Evolutionary conservation across 2,113 vertebrate species (phyloP), one percentile per base, ranked within the genome.

Genomic region (Ginglymostoma cirratum): DNA sequence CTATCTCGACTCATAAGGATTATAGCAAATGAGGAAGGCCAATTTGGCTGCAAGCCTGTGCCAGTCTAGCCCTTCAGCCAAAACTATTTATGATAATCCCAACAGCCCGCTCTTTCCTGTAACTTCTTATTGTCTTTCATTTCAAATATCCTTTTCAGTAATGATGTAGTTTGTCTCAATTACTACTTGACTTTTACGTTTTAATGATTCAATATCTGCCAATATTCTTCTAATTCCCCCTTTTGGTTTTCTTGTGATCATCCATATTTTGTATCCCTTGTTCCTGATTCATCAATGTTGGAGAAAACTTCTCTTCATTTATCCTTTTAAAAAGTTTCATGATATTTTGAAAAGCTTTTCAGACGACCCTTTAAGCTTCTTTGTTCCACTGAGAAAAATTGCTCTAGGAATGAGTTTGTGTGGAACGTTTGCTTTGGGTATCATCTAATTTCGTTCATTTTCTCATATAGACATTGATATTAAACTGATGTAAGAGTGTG

Each of bases 401-500:
- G 27, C 30, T 90, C 87, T n/a, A 30, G 55, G 55, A 65, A 90
- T 65, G 52, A 65, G 34, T 66, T 66, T 66, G 61, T 65, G 61
- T 66, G 89, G 89, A 66, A 93, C 27, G 1, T 61, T 66, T 65
- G n/a, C 15, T 2, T 8, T 3, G 55, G 34, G 65, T 66, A 17
- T 61, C 61, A 92, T 66, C 89, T 34, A 93, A 93, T 66, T 93
- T 93, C 34, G 66, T 5, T 93, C 17, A 93, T 19, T 93, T 93
- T 93, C 61, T 66, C 55, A 38, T 6, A 66, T n/a, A 66, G 17
- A 21, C 65, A 61, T 14, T 23, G 27, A 38, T n/a, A 19, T 66
- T 65, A 65, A 30, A 65, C 30, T 38, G 55, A 65, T 65, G 55
- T 34, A 34, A 90, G 61, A 21, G 19, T 19, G 19, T 92, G 55